Conservation (phyloP, 2,888 invertebrate species). For the Caenorhabditis doughertyi region DNA sequence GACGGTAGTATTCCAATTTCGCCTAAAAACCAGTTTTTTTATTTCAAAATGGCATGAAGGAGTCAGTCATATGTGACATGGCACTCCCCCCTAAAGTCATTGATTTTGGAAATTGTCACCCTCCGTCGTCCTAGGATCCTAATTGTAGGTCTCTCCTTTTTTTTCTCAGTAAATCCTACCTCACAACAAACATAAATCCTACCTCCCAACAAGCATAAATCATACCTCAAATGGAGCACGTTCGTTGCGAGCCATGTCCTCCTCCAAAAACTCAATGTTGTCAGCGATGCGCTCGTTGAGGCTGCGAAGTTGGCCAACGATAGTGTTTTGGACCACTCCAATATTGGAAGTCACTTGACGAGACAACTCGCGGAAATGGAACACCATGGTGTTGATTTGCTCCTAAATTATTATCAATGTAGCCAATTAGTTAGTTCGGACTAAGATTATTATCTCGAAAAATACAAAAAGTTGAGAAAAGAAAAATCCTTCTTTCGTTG, state of each 20-base stretch:
- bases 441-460: too few relatives aligned
- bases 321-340: slow-evolving; percentile 15
- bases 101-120: background rate
- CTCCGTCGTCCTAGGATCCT: too few relatives aligned
- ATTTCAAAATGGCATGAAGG: background rate
- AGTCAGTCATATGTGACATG: background rate
- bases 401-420: too few relatives aligned
- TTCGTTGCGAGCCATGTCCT: slow-evolving; percentile 37
- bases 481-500: too few relatives aligned
- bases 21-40: slow-evolving; percentile 30
- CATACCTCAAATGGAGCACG: slow-evolving; percentile 49
- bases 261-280: slow-evolving; percentile 14
- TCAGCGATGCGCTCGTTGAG: slow-evolving; percentile 22
- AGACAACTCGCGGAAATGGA: slow-evolving; percentile 45
- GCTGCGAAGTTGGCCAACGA: slow-evolving; percentile 11
- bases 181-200: too few relatives aligned
- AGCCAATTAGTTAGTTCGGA: too few relatives aligned
- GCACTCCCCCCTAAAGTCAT: background rate
- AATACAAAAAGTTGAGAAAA: too few relatives aligned
- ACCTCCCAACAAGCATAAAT: background rate
- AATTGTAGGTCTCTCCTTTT: too few relatives aligned
- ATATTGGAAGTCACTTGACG: slow-evolving; percentile 17
- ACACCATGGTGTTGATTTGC: slow-evolving; percentile 41
- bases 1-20: slow-evolving; percentile 33
- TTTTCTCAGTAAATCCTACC: too few relatives aligned